Percentiles rank a stretch among this genome's conserved stretches.
These are phyloP conservation scores for Rousettus leschenaultii DNA, from an alignment of 2,113 vertebrate genomes.

Conservation along the genomic window DNA sequence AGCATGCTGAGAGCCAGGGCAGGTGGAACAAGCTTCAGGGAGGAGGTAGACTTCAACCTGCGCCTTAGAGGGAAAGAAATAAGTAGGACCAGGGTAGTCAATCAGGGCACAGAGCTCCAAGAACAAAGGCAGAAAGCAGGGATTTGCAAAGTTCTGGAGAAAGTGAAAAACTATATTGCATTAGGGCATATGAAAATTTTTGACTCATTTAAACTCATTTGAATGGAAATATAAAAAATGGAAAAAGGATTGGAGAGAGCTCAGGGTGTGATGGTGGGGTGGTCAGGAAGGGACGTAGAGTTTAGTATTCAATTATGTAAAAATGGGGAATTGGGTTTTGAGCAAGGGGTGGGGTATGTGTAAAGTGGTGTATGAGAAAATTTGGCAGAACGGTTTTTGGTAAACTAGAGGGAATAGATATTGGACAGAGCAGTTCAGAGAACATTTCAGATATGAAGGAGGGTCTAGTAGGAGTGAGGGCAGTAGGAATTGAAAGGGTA, in stretches of 20 bases:
- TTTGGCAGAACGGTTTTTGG: neutral
- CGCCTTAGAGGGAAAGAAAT: neutral
- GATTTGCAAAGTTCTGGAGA: neutral
- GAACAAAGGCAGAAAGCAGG: neutral
- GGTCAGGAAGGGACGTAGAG: too few relatives aligned
- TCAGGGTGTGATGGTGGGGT: neutral
- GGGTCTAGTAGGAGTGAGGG: neutral
- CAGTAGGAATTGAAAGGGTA: neutral
- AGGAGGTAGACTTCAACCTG: neutral
- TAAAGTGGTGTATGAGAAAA: neutral
- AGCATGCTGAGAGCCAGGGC: neutral
- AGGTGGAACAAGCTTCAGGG: neutral
- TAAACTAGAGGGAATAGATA: neutral
- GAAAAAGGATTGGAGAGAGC: neutral
- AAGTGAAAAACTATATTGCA: neutral
- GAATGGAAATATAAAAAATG: neutral
- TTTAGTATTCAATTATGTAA: neutral
- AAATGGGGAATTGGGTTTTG: neutral
- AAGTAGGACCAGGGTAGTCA: neutral
- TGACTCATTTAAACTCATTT: neutral
- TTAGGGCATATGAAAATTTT: neutral
- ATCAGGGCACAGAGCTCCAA: neutral
- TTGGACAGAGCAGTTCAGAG: neutral
- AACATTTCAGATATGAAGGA: neutral
- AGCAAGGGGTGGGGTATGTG: neutral